Evolutionary conservation across 2,888 invertebrate species (phyloP).

Genomic region (Drosophila peninsularis): DNA sequence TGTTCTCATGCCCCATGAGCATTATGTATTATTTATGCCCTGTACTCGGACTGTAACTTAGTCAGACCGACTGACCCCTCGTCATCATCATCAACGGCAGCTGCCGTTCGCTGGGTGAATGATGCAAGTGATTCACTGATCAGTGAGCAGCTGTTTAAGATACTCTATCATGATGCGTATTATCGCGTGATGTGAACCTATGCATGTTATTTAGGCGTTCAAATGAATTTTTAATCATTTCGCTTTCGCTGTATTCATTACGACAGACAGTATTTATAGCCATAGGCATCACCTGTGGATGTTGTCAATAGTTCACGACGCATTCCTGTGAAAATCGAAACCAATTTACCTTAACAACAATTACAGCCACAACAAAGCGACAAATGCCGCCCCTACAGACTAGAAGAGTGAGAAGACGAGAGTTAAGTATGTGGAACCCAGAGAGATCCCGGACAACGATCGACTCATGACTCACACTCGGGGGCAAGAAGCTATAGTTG

Average conservation of each 20-base stretch:
- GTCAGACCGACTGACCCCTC: conserved; percentile 43
- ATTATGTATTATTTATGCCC: conserved; percentile 22
- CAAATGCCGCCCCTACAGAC: conserved; percentile 40
- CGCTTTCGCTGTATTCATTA: background rate
- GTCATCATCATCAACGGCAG: conserved; percentile 13
- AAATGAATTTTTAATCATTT: conserved; percentile 24
- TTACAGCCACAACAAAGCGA: conserved; percentile 42
- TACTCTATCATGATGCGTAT: conserved; percentile 21
- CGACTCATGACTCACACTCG: conserved; percentile 52
- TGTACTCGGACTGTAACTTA: conserved; percentile 38
- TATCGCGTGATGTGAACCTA: conserved; percentile 2
- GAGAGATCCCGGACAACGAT: conserved; percentile 47
- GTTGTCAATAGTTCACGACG: conserved; percentile 21
- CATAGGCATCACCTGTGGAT: conserved; percentile 45
- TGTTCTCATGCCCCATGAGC: conserved; percentile 53
- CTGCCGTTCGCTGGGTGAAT: conserved; percentile 13
- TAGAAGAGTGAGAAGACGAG: background rate
- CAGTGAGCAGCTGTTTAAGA: conserved; percentile 49
- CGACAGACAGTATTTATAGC: conserved; percentile 53
- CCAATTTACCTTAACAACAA: conserved; percentile 34
- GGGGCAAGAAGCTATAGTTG: conserved; percentile 13
- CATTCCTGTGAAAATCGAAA: conserved; percentile 49
- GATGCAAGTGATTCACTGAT: conserved; percentile 46
- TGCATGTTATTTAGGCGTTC: conserved; percentile 28
- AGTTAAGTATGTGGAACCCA: background rate